Percentiles rank a stretch among this genome's conserved stretches.
phyloP scores from a whole-genome alignment of 1,140 invertebrate genomes.

The Yoshiicerus persimilis region DNA sequence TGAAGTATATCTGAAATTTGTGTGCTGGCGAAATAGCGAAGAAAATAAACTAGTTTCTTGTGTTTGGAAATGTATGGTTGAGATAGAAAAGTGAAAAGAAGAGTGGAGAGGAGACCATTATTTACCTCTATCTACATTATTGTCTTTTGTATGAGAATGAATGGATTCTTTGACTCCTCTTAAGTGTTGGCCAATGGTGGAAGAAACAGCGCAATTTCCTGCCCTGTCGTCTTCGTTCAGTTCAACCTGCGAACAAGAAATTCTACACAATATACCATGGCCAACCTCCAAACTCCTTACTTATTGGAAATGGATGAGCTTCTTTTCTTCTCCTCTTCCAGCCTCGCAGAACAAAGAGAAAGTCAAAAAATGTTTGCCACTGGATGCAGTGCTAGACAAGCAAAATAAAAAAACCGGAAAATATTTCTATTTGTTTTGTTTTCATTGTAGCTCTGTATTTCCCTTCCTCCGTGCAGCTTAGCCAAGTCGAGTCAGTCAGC shows the following conservation, averaged over 20 bases:
- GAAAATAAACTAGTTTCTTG: not conserved
- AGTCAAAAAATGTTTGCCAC: not conserved
- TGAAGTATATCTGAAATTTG: too few species aligned
- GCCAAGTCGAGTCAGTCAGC: not conserved
- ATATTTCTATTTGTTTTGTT: not conserved
- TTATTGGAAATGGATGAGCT: conserved; percentile 14
- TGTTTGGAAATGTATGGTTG: not conserved
- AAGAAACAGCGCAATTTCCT: conserved; percentile 19
- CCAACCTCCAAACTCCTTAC: not conserved
- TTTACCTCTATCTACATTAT: conserved; percentile 23
- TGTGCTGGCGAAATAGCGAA: too few species aligned
- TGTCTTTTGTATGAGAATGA: conserved; percentile 22
- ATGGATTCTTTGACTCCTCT: conserved; percentile 16
- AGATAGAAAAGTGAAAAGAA: not conserved
- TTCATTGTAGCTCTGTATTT: not conserved
- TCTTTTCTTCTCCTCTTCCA: not conserved
- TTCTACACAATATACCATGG: not conserved
- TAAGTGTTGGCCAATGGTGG: conserved; percentile 17
- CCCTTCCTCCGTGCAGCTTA: too few species aligned
- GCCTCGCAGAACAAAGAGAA: not conserved
- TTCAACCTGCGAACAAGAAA: not conserved
- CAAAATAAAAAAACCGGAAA: not conserved
- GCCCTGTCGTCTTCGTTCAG: not conserved
- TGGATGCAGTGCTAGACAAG: not conserved
- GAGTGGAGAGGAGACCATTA: not conserved